Evolutionary conservation across 2,113 vertebrate genomes (phyloP).

Genomic region (Tichodroma muraria): DNA sequence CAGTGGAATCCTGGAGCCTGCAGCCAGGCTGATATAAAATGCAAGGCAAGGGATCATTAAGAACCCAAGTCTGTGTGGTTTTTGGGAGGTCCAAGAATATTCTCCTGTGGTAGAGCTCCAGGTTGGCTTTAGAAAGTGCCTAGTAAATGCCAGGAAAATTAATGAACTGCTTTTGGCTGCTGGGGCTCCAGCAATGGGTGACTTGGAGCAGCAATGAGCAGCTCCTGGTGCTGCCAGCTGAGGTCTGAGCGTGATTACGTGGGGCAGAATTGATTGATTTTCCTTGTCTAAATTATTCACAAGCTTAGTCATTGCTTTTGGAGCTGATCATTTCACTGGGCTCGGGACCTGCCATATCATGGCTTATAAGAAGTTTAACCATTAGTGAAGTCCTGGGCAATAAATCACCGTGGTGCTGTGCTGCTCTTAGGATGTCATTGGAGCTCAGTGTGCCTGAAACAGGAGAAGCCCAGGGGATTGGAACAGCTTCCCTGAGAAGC

Average conservation of each 20-base stretch:
- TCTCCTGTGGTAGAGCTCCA: accelerated
- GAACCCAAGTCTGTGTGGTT: neutral
- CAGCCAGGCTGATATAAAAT: accelerated
- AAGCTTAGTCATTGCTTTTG: neutral
- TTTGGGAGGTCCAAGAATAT: neutral
- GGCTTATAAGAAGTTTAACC: neutral
- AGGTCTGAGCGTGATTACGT: neutral
- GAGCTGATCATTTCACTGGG: neutral
- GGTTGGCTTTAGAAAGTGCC: neutral
- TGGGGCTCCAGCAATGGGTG: neutral
- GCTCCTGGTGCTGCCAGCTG: neutral
- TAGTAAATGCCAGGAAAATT: neutral
- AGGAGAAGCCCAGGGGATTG: neutral
- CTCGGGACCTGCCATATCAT: neutral
- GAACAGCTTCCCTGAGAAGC: neutral
- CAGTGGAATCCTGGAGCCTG: neutral
- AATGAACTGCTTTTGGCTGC: neutral
- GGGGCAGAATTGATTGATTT: neutral
- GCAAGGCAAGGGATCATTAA: neutral
- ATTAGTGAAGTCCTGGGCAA: neutral
- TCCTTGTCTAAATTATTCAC: neutral
- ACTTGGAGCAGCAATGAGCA: neutral
- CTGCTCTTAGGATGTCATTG: neutral
- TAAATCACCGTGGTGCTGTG: neutral
- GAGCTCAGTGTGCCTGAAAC: neutral